Base-by-base conservation (phyloP, 2,113 vertebrate species). In the Ovis canadensis region DNA sequence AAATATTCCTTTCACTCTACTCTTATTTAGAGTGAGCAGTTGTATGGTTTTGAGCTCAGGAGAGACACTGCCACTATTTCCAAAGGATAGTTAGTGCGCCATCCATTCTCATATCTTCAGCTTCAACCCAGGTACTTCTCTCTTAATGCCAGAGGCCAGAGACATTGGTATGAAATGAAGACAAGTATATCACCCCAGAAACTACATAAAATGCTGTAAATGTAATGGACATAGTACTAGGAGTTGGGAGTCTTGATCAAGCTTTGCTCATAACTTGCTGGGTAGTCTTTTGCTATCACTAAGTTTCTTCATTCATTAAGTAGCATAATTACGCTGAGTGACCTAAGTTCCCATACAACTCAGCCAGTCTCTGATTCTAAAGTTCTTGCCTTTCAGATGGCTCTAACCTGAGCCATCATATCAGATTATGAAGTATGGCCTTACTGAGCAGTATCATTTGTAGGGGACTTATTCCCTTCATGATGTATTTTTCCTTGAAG, bases 131-230 rank as follows among this genome's bases (percentile, higher is more conserved):
- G 10, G 6, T 54, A 43, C n/a, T 3, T 45, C 12, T 45, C 11
- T 81, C 33, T 94, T 12, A 96, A 91, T 36, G 54, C 60, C 40
- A 54, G 43, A 93, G 67, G 31, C 59, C 23, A 19, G 31, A 62
- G 33, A 52, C 40, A 74, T 15, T 74, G 62, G 19, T 14, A 62
- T 14, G 40, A 40, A 83, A 36, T 3, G 59, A 4, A 77, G 81
- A 59, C 17, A 88, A n/a, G 33, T 43, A 3, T 16, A 59, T 52
- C 45, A 80, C n/a, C 25, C 43, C 29, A 96, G 50, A 92, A 91
- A 77, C 23, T 36, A 19, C 27, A 31, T 62, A 45, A 74, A 87
- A 90, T 21, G 10, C 16, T 82, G 2, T 9, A 43, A 19, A 15
- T 10, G 4, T 31, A 31, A 33, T 25, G 17, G n/a, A 0, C 16